A percentile compares a stretch with the other conserved stretches of the same genome.
Conservation (phyloP, 2,888 invertebrate genomes). For the Ormia ochracea region DNA sequence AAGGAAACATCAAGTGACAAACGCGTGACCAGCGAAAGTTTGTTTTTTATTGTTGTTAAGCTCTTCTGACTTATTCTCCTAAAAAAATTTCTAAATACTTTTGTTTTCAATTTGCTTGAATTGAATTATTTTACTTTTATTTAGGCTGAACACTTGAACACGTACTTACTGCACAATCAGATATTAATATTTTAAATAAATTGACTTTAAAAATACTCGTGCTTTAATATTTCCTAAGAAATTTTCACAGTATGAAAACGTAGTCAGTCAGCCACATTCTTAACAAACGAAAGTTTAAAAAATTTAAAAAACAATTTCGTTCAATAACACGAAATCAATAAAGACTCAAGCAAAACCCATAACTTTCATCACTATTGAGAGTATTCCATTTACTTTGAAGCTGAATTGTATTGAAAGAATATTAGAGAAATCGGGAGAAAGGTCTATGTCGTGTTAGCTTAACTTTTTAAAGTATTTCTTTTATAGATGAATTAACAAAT, state of each 20-base stretch:
- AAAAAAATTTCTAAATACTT: neutral
- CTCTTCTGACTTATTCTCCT: conserved; percentile 2
- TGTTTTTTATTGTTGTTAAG: conserved; percentile 21
- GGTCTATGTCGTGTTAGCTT: no score
- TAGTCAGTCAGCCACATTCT: conserved; percentile 9
- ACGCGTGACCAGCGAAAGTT: conserved; percentile 61
- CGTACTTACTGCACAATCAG: neutral
- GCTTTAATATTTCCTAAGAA: neutral
- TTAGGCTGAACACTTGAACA: conserved; percentile 14
- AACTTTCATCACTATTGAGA: neutral
- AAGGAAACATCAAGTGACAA: conserved; percentile 60
- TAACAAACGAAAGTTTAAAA: conserved; percentile 21
- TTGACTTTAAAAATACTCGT: no score
- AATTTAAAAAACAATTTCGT: neutral
- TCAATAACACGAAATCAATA: conserved; percentile 16
- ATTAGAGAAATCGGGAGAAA: neutral
- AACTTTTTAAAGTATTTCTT: no score
- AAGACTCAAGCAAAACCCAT: neutral
- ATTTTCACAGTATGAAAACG: neutral
- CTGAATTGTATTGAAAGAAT: neutral
- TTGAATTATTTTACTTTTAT: conserved; percentile 21
- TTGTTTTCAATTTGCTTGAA: conserved; percentile 38
- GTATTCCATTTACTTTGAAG: neutral
- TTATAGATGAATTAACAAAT: no score
- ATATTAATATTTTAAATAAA: conserved; percentile 4